phyloP scores from a whole-genome alignment of 2,113 vertebrate genomes.

The Pseudopodoces humilis region DNA sequence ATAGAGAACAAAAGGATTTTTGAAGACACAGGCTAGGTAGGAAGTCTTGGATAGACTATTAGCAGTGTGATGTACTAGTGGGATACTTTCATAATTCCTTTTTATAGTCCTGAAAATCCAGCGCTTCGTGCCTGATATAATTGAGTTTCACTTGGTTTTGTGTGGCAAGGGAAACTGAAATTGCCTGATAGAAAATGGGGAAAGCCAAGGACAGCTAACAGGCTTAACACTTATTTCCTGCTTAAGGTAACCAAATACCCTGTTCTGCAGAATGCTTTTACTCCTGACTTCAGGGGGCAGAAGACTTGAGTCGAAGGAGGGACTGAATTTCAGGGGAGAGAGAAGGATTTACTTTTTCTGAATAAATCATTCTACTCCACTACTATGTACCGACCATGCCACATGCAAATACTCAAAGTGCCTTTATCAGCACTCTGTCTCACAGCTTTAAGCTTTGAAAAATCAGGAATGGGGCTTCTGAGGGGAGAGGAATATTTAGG shows the following conservation, averaged over 20 bases:
- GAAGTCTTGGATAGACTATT: background rate
- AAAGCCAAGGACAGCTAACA: background rate
- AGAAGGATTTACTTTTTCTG: background rate
- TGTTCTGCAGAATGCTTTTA: background rate
- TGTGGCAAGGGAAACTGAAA: background rate
- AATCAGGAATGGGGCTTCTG: background rate
- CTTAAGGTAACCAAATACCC: background rate
- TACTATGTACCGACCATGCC: background rate
- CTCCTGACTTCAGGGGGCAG: background rate
- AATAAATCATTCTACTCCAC: background rate
- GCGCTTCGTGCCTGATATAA: background rate
- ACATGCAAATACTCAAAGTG: background rate
- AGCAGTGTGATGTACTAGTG: background rate
- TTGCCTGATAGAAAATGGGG: background rate
- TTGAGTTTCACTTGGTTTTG: background rate
- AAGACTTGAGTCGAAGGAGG: background rate
- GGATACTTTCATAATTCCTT: background rate
- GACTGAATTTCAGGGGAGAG: background rate
- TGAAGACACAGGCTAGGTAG: background rate
- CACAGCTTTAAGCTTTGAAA: background rate
- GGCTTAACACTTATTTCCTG: background rate
- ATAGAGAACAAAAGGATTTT: background rate
- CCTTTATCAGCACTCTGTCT: background rate
- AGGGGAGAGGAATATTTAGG: background rate
- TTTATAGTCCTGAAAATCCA: background rate